Evolutionary conservation across 2,888 invertebrate genomes (phyloP).

Genomic region (Cryptops parisi): DNA sequence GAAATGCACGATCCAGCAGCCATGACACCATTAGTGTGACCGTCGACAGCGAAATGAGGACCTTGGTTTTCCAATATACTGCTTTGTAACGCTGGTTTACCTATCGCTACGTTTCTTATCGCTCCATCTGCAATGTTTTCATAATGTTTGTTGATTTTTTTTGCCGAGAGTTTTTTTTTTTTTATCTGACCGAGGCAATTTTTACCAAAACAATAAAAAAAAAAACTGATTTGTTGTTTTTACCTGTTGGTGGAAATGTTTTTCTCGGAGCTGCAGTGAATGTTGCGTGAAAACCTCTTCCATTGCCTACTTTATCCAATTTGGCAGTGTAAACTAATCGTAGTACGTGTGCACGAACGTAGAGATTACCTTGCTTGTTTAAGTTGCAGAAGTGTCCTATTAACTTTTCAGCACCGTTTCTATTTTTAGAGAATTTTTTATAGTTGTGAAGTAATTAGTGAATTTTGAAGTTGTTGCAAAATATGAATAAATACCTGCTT

Average conservation of each 20-base stretch:
- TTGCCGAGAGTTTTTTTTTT: too few relatives aligned
- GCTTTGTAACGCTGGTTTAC: constrained; percentile 23
- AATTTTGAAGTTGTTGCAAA: too few relatives aligned
- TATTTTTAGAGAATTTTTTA: background rate
- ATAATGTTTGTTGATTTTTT: too few relatives aligned
- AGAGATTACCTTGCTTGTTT: constrained; percentile 22
- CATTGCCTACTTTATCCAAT: constrained; percentile 23
- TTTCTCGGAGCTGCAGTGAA: constrained; percentile 19
- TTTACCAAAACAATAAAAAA: too few relatives aligned
- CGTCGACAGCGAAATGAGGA: constrained; percentile 23
- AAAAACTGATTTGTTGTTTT: background rate
- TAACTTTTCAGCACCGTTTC: constrained; percentile 4
- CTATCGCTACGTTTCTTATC: constrained; percentile 22
- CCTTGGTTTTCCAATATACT: constrained; percentile 20
- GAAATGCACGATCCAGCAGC: constrained; percentile 20
- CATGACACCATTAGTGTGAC: constrained; percentile 14
- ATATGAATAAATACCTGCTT: background rate
- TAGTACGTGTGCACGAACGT: constrained; percentile 19
- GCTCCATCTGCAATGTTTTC: background rate
- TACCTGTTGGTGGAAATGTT: constrained; percentile 1
- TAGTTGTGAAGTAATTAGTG: too few relatives aligned
- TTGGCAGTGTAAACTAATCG: constrained; percentile 20
- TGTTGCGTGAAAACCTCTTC: constrained; percentile 24
- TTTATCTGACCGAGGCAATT: too few relatives aligned
- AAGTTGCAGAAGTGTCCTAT: constrained; percentile 23